Conservation (phyloP, 1,140 invertebrate species). For the Drosophila insularis region DNA sequence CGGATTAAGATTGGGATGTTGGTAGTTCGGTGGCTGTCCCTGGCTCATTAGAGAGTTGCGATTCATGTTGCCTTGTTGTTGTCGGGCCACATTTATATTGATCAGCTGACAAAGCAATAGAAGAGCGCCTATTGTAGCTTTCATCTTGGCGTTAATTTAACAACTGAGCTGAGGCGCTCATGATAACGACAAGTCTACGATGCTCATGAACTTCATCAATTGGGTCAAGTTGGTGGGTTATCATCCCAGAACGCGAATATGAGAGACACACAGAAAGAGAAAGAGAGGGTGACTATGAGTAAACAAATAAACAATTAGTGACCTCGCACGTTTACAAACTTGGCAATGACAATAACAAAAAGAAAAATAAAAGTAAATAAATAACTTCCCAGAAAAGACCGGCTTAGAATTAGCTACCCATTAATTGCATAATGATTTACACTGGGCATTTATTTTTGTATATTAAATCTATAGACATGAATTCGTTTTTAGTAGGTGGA, state of each 20-base stretch:
- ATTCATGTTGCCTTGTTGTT: conserved; percentile 34
- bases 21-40: conserved; percentile 3
- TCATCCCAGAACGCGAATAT: conserved; percentile 27
- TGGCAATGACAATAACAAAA: conserved; percentile 31
- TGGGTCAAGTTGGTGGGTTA: conserved; percentile 70
- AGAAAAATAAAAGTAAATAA: background rate
- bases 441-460: background rate
- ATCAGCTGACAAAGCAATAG: background rate
- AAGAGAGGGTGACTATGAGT: conserved; percentile 20
- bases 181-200: conserved; percentile 20
- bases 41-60: conserved; percentile 24
- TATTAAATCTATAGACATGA: background rate
- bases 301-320: conserved; percentile 63
- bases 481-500: conserved; percentile 50
- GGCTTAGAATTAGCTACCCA: background rate
- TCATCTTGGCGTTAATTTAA: conserved; percentile 55
- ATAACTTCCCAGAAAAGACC: conserved; percentile 11
- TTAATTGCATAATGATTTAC: background rate
- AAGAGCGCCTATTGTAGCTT: conserved; percentile 44
- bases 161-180: conserved; percentile 41
- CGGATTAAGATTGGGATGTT: background rate
- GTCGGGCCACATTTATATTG: conserved; percentile 1
- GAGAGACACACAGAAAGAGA: conserved; percentile 2
- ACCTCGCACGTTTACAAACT: conserved; percentile 37
- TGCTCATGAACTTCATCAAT: conserved; percentile 63